phyloP scores from a whole-genome alignment of 2,797 vertebrate genomes.

The Hyperoplus lanceolatus region DNA sequence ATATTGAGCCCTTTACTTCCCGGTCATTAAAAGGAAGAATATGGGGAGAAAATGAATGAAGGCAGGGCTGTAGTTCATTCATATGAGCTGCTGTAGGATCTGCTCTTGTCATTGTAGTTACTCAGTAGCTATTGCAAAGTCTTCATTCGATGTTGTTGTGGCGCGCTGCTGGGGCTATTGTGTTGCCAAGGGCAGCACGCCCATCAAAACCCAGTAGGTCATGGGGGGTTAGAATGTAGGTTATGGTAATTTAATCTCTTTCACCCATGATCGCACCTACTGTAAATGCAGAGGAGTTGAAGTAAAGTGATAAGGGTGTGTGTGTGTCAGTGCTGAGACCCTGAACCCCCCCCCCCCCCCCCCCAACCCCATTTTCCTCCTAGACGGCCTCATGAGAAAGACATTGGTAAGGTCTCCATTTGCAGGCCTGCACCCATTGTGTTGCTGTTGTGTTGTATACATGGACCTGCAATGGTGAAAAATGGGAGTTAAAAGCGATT shows the following conservation, averaged over 20 bases:
- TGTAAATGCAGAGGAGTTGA: conserved; percentile 59
- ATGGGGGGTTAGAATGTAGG: conserved; percentile 73
- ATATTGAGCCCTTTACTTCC: conserved; percentile 50
- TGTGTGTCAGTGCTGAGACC: conserved; percentile 42
- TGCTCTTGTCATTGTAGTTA: conserved; percentile 41
- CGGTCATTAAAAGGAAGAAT: conserved; percentile 53
- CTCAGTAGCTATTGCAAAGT: conserved; percentile 36
- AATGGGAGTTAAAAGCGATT: conserved; percentile 57
- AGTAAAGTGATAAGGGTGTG: conserved; percentile 52
- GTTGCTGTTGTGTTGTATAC: conserved; percentile 43
- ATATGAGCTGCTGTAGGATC: conserved; percentile 63
- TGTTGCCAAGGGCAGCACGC: conserved; percentile 61
- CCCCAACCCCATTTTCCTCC: conserved; percentile 60
- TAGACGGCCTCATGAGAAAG: conserved; percentile 69
- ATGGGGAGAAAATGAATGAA: conserved; percentile 13
- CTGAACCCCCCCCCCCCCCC: conserved; percentile 64
- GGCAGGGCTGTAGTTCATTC: conserved; percentile 51
- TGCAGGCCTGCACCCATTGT: conserved; percentile 50
- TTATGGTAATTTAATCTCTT: conserved; percentile 77
- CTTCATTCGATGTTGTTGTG: conserved; percentile 5
- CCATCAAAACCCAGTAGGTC: conserved; percentile 54
- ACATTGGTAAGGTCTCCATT: conserved; percentile 81
- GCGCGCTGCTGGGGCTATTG: conserved; percentile 53
- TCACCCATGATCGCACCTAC: conserved; percentile 71
- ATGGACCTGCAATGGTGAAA: conserved; percentile 28